Base-by-base conservation (phyloP, 2,797 vertebrate genomes). In the Amazonetta brasiliensis region DNA sequence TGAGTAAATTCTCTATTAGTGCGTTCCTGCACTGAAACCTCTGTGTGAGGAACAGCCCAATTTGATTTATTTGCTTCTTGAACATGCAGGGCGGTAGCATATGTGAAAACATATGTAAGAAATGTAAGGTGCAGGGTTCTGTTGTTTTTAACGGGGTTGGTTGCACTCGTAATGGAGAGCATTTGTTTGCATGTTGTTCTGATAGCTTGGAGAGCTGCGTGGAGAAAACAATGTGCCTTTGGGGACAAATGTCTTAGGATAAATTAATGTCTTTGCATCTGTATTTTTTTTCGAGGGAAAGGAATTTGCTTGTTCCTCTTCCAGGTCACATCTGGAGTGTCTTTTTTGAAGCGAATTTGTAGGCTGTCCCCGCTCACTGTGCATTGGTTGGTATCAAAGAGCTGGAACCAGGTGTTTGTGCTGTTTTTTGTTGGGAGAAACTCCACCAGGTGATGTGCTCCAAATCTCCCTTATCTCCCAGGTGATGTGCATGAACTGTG, bases 61-160 rank as follows among this genome's bases (percentile, higher is more conserved):
- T 23, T 48, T 78, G 67, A 92, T 86, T 82, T 80, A 90, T 90
- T 87, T 95, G 67, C 72, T 92, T 68, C 52, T 81, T 87, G 46
- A 86, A 55, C 3, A 2, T 17, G 46, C 60, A 68, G 73, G 68
- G 59, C 48, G 33, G 33, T 63, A 90, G 41, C 52, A 37, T 69
- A 75, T 60, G 66, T 81, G 78, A 62, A 92, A 81, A 80, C 54
- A 55, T 28, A 28, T 41, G 69, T 62, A 87, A 59, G 60, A 85
- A 71, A 39, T 33, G 21, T 39, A 82, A 80, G 54, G n/a, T 84
- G 44, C 26, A 39, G 21, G n/a, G 33, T 55, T 39, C 63, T 55
- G 55, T 43, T 31, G 19, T 82, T 71, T 85, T 60, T 23, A n/a
- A 48, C 46, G 74, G 50, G 22, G 9, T 85, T 83, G 39, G 37